phyloP scores from a whole-genome alignment of 2,888 invertebrate species.

The Epirrhoe alternata region DNA sequence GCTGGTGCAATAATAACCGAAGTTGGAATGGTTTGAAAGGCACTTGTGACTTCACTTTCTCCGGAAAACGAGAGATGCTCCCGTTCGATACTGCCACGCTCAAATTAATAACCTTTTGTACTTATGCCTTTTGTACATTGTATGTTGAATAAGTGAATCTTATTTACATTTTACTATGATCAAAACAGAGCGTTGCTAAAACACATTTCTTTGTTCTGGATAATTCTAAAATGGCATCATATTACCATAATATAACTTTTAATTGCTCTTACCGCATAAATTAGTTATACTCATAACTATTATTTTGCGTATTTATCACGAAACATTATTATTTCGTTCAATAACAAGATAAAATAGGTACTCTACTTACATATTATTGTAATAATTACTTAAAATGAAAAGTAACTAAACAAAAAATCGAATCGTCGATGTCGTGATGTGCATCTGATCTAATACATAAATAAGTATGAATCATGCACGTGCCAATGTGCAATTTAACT shows the following conservation, averaged over 20 bases:
- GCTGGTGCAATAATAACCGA: conserved; percentile 18
- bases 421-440: background rate
- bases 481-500: conserved; percentile 28
- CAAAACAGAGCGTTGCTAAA: too few relatives aligned
- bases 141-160: background rate
- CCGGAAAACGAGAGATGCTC: conserved; percentile 52
- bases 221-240: too few relatives aligned
- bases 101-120: conserved; percentile 51
- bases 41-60: conserved; percentile 56
- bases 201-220: too few relatives aligned
- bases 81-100: conserved; percentile 47
- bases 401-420: background rate
- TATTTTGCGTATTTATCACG: background rate
- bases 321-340: too few relatives aligned
- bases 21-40: conserved; percentile 8
- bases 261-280: too few relatives aligned
- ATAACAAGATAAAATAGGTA: too few relatives aligned
- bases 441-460: conserved; percentile 5
- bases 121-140: too few relatives aligned
- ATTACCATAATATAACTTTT: too few relatives aligned
- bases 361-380: too few relatives aligned
- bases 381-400: too few relatives aligned
- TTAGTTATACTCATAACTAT: too few relatives aligned
- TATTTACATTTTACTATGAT: too few relatives aligned
- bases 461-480: conserved; percentile 27